Percentiles rank a stretch among this genome's conserved stretches.
phyloP scores from a whole-genome alignment of 2,888 invertebrate species.

The Tortricodes alternella region DNA sequence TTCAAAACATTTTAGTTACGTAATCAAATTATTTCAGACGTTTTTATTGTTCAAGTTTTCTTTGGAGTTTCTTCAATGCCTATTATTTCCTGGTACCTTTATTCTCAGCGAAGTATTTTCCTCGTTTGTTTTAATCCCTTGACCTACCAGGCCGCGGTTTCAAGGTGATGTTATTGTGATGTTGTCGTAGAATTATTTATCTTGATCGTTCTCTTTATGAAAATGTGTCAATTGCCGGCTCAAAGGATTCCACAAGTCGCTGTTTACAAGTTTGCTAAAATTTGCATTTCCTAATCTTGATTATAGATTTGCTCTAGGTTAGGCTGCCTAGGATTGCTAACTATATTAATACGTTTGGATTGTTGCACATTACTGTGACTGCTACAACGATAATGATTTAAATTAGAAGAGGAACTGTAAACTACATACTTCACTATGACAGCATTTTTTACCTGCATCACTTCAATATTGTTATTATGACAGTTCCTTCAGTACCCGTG shows the following conservation, averaged over 20 bases:
- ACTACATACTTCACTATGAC: too few relatives aligned
- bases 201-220: constrained; percentile 14
- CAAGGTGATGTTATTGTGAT: constrained; percentile 27
- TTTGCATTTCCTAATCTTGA: background rate
- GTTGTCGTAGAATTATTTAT: constrained; percentile 21
- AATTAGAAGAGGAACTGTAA: too few relatives aligned
- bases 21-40: background rate
- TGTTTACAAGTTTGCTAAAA: background rate
- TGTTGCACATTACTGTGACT: background rate
- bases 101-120: constrained; percentile 19
- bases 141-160: constrained; percentile 28
- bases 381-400: too few relatives aligned
- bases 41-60: background rate
- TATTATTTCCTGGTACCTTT: constrained; percentile 18
- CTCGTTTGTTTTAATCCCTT: constrained; percentile 34
- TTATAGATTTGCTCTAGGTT: background rate
- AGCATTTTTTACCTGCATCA: too few relatives aligned
- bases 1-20: too few relatives aligned
- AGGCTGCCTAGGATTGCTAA: background rate
- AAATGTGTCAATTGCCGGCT: constrained; percentile 11
- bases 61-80: constrained; percentile 15
- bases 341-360: background rate
- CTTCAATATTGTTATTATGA: too few relatives aligned
- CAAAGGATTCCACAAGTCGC: constrained; percentile 4
- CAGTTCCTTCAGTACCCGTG: too few relatives aligned